A percentile compares a stretch with the other conserved stretches of the same genome.
Evolutionary conservation across 2,888 invertebrate species (phyloP).

Genomic region (Leptinotarsa haldemani): DNA sequence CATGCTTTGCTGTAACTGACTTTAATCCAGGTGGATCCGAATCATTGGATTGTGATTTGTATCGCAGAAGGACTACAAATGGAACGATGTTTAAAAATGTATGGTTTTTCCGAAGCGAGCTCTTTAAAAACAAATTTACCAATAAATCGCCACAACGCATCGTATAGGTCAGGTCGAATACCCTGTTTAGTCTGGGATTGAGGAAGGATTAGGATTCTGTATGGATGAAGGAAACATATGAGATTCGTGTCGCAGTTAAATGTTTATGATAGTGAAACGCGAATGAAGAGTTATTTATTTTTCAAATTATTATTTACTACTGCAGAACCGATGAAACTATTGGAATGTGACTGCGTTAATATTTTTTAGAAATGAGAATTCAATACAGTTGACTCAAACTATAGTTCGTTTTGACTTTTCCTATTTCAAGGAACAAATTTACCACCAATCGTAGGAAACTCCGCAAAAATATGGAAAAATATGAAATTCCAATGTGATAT

Average conservation of each 20-base stretch:
- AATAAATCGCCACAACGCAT: conserved; percentile 45
- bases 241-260: not conserved
- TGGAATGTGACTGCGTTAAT: no score
- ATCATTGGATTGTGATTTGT: conserved; percentile 63
- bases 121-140: conserved; percentile 52
- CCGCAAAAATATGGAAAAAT: no score
- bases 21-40: conserved; percentile 62
- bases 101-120: conserved; percentile 38
- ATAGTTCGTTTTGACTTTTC: no score
- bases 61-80: conserved; percentile 60
- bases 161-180: conserved; percentile 48
- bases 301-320: no score
- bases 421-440: no score
- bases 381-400: no score
- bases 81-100: conserved; percentile 49
- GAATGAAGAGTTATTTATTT: no score
- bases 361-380: no score
- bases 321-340: no score
- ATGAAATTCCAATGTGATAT: no score
- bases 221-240: not conserved
- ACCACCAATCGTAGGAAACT: no score
- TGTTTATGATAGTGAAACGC: not conserved
- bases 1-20: conserved; percentile 49
- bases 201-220: not conserved
- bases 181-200: conserved; percentile 12